Conservation (phyloP, 2,888 invertebrate genomes). For the Arrhopalites spinosus region DNA sequence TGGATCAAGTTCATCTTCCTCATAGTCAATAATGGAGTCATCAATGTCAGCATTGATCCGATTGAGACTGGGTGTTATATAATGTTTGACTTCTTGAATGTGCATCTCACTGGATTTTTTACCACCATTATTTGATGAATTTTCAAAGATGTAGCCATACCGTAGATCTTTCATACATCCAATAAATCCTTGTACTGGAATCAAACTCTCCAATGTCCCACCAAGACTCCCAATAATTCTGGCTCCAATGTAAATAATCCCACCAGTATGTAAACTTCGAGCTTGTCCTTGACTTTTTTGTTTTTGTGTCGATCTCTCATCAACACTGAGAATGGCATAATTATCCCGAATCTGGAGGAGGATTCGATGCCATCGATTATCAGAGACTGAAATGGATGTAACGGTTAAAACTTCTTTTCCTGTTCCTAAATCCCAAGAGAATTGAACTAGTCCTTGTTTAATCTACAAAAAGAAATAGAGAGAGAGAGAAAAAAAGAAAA, state of each 20-base stretch:
- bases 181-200: conserved; percentile 73
- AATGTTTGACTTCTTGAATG: conserved; percentile 56
- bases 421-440: conserved; percentile 89
- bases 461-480: conserved; percentile 61
- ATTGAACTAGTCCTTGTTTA: conserved; percentile 82
- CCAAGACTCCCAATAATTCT: conserved; percentile 53
- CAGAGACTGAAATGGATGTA: conserved; percentile 75
- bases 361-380: conserved; percentile 81
- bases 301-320: conserved; percentile 54
- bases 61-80: conserved; percentile 53
- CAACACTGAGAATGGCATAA: conserved; percentile 53
- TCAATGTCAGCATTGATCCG: conserved; percentile 43
- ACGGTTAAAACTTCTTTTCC: conserved; percentile 84
- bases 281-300: conserved; percentile 55
- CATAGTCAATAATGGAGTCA: conserved; percentile 41
- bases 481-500: not conserved
- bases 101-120: conserved; percentile 48
- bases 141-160: conserved; percentile 69
- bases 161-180: conserved; percentile 90
- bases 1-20: conserved; percentile 45
- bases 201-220: conserved; percentile 51
- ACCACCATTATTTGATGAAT: conserved; percentile 29
- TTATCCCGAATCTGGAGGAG: conserved; percentile 55
- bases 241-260: conserved; percentile 54
- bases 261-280: conserved; percentile 53